Percentiles rank a stretch among this genome's conserved stretches.
phyloP scores from a whole-genome alignment of 2,888 invertebrate species.

The Unio pictorum region DNA sequence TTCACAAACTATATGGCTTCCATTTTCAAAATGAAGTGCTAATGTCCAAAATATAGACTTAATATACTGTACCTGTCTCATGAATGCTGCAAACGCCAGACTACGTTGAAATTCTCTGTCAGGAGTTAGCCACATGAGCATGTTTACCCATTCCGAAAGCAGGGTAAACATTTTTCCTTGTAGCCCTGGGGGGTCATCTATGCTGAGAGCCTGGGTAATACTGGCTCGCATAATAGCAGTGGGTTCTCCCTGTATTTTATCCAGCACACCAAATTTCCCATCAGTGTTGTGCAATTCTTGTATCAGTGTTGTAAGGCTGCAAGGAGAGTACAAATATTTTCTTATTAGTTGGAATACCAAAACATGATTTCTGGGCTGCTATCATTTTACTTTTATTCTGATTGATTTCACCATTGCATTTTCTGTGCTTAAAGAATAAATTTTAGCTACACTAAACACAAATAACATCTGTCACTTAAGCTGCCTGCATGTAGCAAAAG shows the following conservation, averaged over 20 bases:
- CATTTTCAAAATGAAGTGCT: too few species aligned
- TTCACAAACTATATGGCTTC: too few species aligned
- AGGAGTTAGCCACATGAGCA: conserved; percentile 82
- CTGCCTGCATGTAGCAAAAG: too few species aligned
- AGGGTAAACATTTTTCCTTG: conserved; percentile 95
- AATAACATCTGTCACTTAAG: too few species aligned
- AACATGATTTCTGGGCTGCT: too few species aligned
- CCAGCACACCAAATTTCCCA: conserved; percentile 73
- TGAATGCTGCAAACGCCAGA: conserved; percentile 93
- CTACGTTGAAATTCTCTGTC: conserved; percentile 64
- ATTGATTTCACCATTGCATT: too few species aligned
- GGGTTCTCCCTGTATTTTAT: conserved; percentile 79
- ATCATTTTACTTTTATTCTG: too few species aligned
- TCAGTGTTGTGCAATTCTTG: conserved; percentile 81
- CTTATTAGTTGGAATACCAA: too few species aligned
- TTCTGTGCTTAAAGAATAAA: too few species aligned
- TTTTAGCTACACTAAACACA: too few species aligned
- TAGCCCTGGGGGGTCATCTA: conserved; percentile 93
- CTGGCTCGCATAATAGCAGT: conserved; percentile 90
- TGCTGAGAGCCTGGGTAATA: conserved; percentile 88
- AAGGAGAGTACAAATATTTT: conserved; percentile 3
- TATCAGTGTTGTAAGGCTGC: conserved; percentile 81
- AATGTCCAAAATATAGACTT: too few species aligned
- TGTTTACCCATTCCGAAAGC: conserved; percentile 94
- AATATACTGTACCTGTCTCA: conserved; percentile 78